Evolutionary conservation across 2,797 vertebrate genomes (phyloP), one percentile per base, ranked within the genome.

Genomic region (Tragopan temminckii): DNA sequence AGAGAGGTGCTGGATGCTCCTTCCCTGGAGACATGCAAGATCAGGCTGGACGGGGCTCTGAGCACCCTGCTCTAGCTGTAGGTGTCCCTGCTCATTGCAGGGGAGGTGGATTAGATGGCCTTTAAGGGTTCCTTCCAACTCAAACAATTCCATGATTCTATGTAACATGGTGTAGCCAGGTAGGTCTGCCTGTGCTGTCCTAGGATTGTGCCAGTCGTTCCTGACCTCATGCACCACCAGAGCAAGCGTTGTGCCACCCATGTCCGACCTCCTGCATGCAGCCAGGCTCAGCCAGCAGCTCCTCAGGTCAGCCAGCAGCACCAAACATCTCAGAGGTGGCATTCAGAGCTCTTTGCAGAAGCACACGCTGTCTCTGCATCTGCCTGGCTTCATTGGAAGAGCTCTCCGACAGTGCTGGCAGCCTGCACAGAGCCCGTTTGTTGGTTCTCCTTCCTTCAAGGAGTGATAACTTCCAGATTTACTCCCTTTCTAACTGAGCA

Each of bases 381-480:
- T 80, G 69, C 63, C 80, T 17, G 36, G 25, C 13, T 68, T 15
- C 53, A 2, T 2, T 31, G 9, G 90, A 77, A 59, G 20, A 64
- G 84, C 67, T 77, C 64, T 78, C 90, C 1, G 0, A 36, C 48
- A 85, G 75, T 9, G 3, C 64, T 27, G 1, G 68, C 93, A 91
- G 78, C 24, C 88, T 50, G 11, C 64, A 70, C 91, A 80, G 21
- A 78, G 82, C 66, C 81, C 53, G 3, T 35, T 80, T 76, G 92
- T 66, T 81, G 87, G 59, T 18, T 11, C 74, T 63, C 71, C 87
- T 93, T 93, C 88, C 84, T 88, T 79, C 53, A 16, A 96, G 85
- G 85, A 95, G 87, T 83, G 95, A 86, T 92, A 83, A 92, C 89
- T 97, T 94, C 92, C 89, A 94, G 90, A 94, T 89, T 93, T 96